These are phyloP conservation scores for Drosophila atripex DNA, from an alignment of 2,888 invertebrate genomes.

Conservation along the genomic window DNA sequence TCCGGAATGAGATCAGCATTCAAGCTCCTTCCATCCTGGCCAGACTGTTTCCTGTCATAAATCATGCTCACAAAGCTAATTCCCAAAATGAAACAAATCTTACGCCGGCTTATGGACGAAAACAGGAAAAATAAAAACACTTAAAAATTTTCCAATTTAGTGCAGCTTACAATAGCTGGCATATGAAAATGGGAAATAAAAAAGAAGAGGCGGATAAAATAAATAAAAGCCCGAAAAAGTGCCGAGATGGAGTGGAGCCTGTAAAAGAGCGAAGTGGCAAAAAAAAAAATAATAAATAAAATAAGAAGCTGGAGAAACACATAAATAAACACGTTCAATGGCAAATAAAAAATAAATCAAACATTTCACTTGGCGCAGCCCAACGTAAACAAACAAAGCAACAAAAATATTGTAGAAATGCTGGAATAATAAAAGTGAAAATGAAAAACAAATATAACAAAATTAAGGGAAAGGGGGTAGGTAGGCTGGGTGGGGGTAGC, in stretches of 20 bases:
- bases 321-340: slow-evolving; percentile 52
- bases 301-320: slow-evolving; percentile 25
- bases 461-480: slow-evolving; percentile 26
- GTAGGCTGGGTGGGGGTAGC: slow-evolving; percentile 2
- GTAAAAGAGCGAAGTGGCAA: slow-evolving; percentile 26
- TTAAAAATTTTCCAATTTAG: slow-evolving; percentile 50
- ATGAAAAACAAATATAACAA: slow-evolving; percentile 66
- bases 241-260: slow-evolving; percentile 15
- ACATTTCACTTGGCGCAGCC: slow-evolving; percentile 59
- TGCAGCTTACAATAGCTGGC: slow-evolving; percentile 54
- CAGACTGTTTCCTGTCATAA: slow-evolving; percentile 42
- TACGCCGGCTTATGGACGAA: slow-evolving; percentile 10
- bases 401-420: slow-evolving; percentile 55
- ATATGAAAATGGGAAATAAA: slow-evolving; percentile 48
- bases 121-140: slow-evolving; percentile 30
- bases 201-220: slow-evolving; percentile 12
- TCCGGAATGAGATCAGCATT: slow-evolving; percentile 33
- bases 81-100: slow-evolving; percentile 47
- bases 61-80: slow-evolving; percentile 48
- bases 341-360: slow-evolving; percentile 73
- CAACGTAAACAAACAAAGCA: slow-evolving; percentile 37
- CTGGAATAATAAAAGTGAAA: slow-evolving; percentile 68
- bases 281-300: slow-evolving; percentile 14
- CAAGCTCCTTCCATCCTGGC: neutral
- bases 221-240: slow-evolving; percentile 22